These are phyloP conservation scores for Plagodis dolabraria DNA, from an alignment of 2,888 invertebrate species.

Conservation along the genomic window DNA sequence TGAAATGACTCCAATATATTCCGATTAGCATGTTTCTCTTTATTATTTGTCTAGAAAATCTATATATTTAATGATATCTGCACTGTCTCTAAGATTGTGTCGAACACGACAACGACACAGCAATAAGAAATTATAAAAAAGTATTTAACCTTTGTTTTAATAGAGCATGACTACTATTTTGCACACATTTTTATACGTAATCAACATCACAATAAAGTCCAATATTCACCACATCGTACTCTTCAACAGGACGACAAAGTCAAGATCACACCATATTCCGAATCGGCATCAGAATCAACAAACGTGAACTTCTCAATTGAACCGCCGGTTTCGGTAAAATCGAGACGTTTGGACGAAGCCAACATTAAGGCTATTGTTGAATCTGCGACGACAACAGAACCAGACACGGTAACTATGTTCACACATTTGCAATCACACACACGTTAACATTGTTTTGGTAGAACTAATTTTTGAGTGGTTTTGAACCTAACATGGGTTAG, in stretches of 20 bases:
- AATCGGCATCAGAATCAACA: slow-evolving; percentile 64
- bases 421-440: slow-evolving; percentile 29
- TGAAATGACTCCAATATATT: slow-evolving; percentile 1
- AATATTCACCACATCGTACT: slow-evolving; percentile 28
- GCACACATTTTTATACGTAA: slow-evolving; percentile 21
- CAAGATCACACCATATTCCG: slow-evolving; percentile 72
- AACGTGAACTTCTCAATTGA: slow-evolving; percentile 57
- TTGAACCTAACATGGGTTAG: slow-evolving; percentile 59
- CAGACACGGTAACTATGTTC: slow-evolving; percentile 65
- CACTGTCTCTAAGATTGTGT: slow-evolving; percentile 18
- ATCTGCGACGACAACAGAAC: slow-evolving; percentile 63
- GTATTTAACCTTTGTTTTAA: slow-evolving; percentile 25
- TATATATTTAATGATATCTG: neutral
- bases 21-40: slow-evolving; percentile 11
- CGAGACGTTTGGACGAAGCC: slow-evolving; percentile 53
- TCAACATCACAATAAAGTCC: slow-evolving; percentile 11
- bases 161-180: slow-evolving; percentile 29
- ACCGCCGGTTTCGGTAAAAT: slow-evolving; percentile 45
- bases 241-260: slow-evolving; percentile 68
- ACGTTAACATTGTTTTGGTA: slow-evolving; percentile 31
- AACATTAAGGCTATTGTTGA: slow-evolving; percentile 57
- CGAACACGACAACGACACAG: slow-evolving; percentile 16
- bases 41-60: neutral
- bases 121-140: slow-evolving; percentile 4
- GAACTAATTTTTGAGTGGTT: slow-evolving; percentile 50